These are phyloP conservation scores for Trididemnum nubilum DNA, from an alignment of 23 tunicate genomes.

Conservation along the genomic window DNA sequence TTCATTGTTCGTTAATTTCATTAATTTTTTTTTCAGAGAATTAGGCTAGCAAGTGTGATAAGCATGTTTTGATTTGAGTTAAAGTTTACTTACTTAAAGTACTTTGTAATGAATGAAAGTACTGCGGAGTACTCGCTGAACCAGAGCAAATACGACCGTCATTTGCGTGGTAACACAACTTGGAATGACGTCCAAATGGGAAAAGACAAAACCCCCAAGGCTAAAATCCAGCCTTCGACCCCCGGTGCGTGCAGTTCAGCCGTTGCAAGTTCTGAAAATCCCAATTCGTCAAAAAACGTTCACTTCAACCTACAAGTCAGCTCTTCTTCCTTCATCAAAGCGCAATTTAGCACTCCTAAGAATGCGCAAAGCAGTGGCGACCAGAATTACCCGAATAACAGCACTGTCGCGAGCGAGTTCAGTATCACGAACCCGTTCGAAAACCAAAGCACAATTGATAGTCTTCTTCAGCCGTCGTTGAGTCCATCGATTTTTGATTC, in stretches of 20 bases:
- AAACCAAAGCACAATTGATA: constrained; percentile 64
- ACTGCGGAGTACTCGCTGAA: neutral
- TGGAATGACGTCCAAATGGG: neutral
- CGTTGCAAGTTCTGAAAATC: neutral
- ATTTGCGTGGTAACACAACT: neutral
- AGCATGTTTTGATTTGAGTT: too few species aligned
- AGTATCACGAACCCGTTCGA: constrained; percentile 88
- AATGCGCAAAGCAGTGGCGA: neutral
- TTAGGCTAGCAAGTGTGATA: too few species aligned
- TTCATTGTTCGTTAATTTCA: too few species aligned
- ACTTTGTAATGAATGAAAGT: neutral
- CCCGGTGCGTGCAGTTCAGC: neutral
- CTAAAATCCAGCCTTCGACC: neutral
- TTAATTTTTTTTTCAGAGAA: too few species aligned
- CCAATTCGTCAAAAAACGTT: neutral
- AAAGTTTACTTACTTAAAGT: too few species aligned
- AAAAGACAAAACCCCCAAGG: constrained; percentile 24
- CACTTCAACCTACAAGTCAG: neutral
- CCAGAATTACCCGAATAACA: neutral
- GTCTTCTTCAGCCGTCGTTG: constrained; percentile 73
- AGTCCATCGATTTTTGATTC: constrained; percentile 79
- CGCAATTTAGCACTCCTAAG: constrained; percentile 56
- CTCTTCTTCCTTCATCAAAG: constrained; percentile 15
- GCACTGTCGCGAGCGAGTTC: constrained; percentile 30
- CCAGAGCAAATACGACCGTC: neutral